A percentile compares a stretch with the other conserved stretches of the same genome.
Conservation (phyloP, 2,113 vertebrate genomes). For the Delphinapterus leucas region DNA sequence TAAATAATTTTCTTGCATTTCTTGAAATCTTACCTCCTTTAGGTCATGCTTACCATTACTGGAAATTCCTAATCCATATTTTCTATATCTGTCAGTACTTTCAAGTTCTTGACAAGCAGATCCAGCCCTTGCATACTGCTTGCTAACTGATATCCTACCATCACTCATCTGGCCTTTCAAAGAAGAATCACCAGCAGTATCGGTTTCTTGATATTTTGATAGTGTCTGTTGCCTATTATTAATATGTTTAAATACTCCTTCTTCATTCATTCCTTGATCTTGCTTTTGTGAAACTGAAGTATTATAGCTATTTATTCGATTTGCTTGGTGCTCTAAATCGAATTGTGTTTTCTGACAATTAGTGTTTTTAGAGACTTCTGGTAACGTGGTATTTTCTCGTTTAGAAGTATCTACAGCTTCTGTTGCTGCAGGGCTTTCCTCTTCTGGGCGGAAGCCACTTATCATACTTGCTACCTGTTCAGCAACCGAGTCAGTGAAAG, state of each 20-base stretch:
- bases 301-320: neutral
- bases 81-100: neutral
- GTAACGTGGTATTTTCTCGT: neutral
- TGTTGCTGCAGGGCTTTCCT: constrained; percentile 74
- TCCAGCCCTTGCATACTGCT: neutral
- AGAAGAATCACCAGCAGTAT: neutral
- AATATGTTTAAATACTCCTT: neutral
- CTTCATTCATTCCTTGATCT: neutral
- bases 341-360: constrained; percentile 1
- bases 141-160: neutral
- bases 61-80: neutral
- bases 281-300: constrained; percentile 18
- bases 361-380: constrained; percentile 27
- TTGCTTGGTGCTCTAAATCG: constrained; percentile 46
- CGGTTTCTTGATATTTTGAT: neutral
- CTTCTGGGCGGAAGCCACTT: constrained; percentile 85
- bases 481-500: constrained; percentile 91
- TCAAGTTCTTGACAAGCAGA: neutral
- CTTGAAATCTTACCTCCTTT: constrained; percentile 34
- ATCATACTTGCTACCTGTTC: constrained; percentile 93
- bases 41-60: neutral
- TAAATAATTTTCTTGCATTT: constrained; percentile 37
- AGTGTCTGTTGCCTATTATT: neutral
- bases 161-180: neutral
- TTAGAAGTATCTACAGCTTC: constrained; percentile 15